These are phyloP conservation scores for Listronotus bonariensis DNA, from an alignment of 1,140 invertebrate genomes.

Conservation along the genomic window DNA sequence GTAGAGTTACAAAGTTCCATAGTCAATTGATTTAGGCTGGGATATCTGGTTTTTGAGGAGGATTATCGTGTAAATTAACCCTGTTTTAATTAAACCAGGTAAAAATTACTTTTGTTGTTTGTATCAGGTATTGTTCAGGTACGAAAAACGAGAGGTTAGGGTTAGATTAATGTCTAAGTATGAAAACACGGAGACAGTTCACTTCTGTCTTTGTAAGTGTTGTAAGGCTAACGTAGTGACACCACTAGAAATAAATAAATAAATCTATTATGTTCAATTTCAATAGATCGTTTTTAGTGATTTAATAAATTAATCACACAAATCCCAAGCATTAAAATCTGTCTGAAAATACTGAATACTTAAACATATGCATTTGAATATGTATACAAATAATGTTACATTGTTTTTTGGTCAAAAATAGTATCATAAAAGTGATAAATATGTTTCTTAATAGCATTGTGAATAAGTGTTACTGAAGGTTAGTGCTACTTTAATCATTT, in stretches of 20 bases:
- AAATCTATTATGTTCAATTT: neutral
- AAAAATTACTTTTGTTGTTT: neutral
- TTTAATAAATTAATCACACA: neutral
- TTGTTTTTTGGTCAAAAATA: too few species aligned
- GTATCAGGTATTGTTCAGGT: neutral
- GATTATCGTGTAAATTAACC: constrained; percentile 3
- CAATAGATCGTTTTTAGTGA: neutral
- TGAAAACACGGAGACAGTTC: constrained; percentile 22
- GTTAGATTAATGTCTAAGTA: constrained; percentile 19
- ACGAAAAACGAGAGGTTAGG: constrained; percentile 2
- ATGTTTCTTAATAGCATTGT: too few species aligned
- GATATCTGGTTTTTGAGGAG: neutral
- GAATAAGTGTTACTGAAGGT: neutral
- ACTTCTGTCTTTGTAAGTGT: neutral
- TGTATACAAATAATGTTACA: too few species aligned
- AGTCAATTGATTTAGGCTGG: neutral
- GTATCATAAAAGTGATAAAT: too few species aligned
- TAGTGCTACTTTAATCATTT: neutral
- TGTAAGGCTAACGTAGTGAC: constrained; percentile 19
- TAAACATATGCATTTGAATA: too few species aligned
- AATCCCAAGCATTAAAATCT: too few species aligned
- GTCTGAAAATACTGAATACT: too few species aligned
- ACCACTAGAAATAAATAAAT: neutral
- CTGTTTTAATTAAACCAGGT: neutral
- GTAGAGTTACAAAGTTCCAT: constrained; percentile 8